Evolutionary conservation across 2,113 vertebrate species (phyloP).

Genomic region (Chlorodrepanis virens): DNA sequence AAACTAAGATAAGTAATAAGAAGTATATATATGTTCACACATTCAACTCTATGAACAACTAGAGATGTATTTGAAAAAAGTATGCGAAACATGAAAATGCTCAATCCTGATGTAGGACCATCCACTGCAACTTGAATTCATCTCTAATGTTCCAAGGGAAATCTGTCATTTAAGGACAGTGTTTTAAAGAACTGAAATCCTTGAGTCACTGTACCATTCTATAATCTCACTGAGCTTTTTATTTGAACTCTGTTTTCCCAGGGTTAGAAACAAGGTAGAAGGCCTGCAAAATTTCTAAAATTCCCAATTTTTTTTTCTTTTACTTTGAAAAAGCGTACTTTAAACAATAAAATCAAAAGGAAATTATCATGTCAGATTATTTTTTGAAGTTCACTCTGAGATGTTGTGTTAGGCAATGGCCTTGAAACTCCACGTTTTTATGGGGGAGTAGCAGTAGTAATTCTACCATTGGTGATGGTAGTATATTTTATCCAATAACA

Average conservation of each 20-base stretch:
- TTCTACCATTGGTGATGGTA: background rate
- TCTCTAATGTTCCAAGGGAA: background rate
- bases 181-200: conserved; percentile 20
- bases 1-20: background rate
- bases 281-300: conserved; percentile 8
- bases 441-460: conserved; percentile 19
- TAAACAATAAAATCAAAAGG: conserved; percentile 57
- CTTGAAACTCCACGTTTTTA: conserved; percentile 45
- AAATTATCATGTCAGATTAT: conserved; percentile 12
- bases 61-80: background rate
- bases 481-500: conserved; percentile 54
- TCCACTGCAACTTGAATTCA: background rate
- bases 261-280: conserved; percentile 38
- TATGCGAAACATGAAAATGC: background rate
- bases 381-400: conserved; percentile 11
- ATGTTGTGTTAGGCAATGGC: conserved; percentile 37
- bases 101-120: background rate
- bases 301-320: conserved; percentile 39
- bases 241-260: background rate
- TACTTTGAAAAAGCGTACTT: conserved; percentile 23
- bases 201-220: background rate
- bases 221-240: background rate
- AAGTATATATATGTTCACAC: background rate
- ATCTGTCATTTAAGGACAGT: background rate
- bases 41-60: background rate